Evolutionary conservation across 1,140 invertebrate genomes (phyloP), one percentile per base, ranked within the genome.

Genomic region (Rhagoletis zephyria): DNA sequence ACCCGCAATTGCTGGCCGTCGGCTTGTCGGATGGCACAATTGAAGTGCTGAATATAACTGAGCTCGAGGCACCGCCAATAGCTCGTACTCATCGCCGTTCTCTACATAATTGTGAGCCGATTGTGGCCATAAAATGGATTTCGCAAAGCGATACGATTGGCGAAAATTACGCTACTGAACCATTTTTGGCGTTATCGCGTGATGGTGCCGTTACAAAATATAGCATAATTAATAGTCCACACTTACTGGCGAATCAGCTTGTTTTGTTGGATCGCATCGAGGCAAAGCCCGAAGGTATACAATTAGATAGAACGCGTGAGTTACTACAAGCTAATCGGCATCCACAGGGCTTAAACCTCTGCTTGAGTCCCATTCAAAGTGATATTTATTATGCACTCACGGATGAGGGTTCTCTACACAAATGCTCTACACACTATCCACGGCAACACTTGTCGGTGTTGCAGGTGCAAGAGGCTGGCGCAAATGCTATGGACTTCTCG

Each of bases 21-120:
- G 97, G 97, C 0, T 96, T 97, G 89, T 95, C 96, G 89, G 95
- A 97, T 92, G 97, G 97, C 0, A 94, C 94, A 85, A 95, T 98
- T 0, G 94, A 95, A 42, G 95, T 98, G 1, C 94, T 96, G 67
- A 96, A 97, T 90, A 94, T 96, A 3, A 95, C 94, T 3, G 87
- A 88, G 9, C 88, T 89, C n/a, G 89, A 94, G 10, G 51, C 2
- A 89, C 94, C 51, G 0, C 51, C 95, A 0, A 90, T 96, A 4
- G 94, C 94, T 0, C 89, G 92, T 40, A 95, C 95, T 42, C 91
- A 94, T 63, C 93, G 94, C 19, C 92, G 92, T 4, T 94, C 93
- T 0, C 95, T 94, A 51, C 94, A 94, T 0, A 94, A 94, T 63
- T 95, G 94, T 88, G 95, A 96, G 85, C 95, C 96, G 0, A 95